Base-by-base conservation (phyloP, 2,888 invertebrate genomes). In the Villa cingulata region DNA sequence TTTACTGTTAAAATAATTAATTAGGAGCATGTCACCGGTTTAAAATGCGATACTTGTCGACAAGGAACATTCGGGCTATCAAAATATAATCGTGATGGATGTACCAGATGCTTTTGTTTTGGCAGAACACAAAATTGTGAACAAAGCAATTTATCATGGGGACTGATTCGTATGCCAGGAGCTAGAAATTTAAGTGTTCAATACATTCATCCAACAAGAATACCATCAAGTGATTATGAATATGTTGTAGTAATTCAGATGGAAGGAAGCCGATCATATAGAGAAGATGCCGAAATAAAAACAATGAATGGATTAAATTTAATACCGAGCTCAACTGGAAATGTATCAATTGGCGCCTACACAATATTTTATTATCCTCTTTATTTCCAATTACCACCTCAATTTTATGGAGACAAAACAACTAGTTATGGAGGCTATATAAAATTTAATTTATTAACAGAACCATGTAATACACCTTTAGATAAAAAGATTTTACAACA, bases 21-120 rank as follows among this genome's bases (percentile, higher is more conserved):
- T 36, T n/a, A 16, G 16, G 36, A 36, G 3, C n/a, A 12, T 16
- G 36, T 84, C 0, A 76, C 80, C 9, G 96, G 96, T 0, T 76
- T 78, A 42, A 83, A 83, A 56, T 98, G 97, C 64, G 80, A 86
- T 60, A 68, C 73, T 16, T 98, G 97, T 68, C 78, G 79, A 55
- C 76, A 80, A 37, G 86, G 88, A 18, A 86, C 90, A 0, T 97
- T 96, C 66, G 90, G 92, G 0, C 70, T 97, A 20, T 78, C 86
- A 0, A 69, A 68, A 0, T 76, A 79, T 40, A 90, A 87, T 66
- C 80, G 84, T 0, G 77, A 78, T 46, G 97, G 97, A 9, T 98
- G 97, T 66, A 90, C 90, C 1, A 80, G 84, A 50, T 98, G 97
- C 68, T 97, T 94, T 74, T 98, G 97, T 71, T 98, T 96, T 70